Conservation (phyloP, 2,113 vertebrate genomes). For the Crotalus horridus region DNA sequence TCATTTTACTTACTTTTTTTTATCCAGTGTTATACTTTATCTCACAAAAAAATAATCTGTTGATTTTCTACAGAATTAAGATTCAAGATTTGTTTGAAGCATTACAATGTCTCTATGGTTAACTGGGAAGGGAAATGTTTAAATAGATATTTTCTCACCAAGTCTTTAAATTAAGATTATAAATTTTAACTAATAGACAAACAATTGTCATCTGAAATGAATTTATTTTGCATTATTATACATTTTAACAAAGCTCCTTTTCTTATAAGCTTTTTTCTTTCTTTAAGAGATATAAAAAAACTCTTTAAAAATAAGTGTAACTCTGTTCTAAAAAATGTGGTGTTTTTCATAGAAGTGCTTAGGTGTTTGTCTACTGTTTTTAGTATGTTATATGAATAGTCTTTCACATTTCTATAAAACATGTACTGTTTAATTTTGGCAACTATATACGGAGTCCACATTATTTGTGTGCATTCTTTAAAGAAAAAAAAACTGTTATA, state of each 20-base stretch:
- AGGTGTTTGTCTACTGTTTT: constrained; percentile 58
- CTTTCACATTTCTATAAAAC: constrained; percentile 71
- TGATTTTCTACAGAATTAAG: constrained; percentile 62
- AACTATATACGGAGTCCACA: constrained; percentile 76
- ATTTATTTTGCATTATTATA: constrained; percentile 52
- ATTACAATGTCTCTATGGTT: constrained; percentile 64
- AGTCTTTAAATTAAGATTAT: constrained; percentile 59
- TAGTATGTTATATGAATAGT: constrained; percentile 62
- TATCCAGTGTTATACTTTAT: constrained; percentile 44
- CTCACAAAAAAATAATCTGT: constrained; percentile 57
- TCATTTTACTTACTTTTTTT: constrained; percentile 1
- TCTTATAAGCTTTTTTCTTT: constrained; percentile 26
- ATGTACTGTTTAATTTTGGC: constrained; percentile 75
- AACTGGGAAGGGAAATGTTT: constrained; percentile 53
- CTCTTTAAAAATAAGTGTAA: constrained; percentile 52
- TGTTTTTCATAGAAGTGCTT: constrained; percentile 55
- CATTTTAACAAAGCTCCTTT: constrained; percentile 44
- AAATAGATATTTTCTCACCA: constrained; percentile 55
- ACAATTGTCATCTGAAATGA: constrained; percentile 44
- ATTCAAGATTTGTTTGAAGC: constrained; percentile 55
- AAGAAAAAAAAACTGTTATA: constrained; percentile 66
- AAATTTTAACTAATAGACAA: constrained; percentile 47
- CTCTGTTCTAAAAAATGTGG: constrained; percentile 56
- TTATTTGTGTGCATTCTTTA: constrained; percentile 77
- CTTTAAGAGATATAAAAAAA: constrained; percentile 48